Conservation (phyloP, 2,113 vertebrate species). For the Diphyllodes magnificus region DNA sequence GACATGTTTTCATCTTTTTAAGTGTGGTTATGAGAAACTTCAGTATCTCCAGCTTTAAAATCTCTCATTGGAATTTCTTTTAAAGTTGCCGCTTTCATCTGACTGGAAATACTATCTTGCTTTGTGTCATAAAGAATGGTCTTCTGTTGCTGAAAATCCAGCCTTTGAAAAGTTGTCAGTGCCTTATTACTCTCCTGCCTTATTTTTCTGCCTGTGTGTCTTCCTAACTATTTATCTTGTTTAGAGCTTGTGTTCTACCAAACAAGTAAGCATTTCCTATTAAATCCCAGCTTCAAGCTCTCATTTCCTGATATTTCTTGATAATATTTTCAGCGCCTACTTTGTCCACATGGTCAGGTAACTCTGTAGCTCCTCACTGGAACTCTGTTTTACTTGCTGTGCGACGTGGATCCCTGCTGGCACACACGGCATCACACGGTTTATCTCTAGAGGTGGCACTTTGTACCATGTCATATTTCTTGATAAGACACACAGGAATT, state of each 20-base stretch:
- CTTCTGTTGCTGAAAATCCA: background rate
- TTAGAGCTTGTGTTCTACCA: background rate
- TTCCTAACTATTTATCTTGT: background rate
- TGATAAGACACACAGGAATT: background rate
- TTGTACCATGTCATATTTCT: background rate
- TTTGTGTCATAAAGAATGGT: background rate
- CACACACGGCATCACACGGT: fast-evolving
- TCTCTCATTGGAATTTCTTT: background rate
- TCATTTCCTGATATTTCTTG: background rate
- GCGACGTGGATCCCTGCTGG: background rate
- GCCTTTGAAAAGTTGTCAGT: background rate
- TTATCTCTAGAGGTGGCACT: background rate
- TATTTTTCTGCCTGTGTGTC: background rate
- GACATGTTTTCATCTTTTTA: background rate
- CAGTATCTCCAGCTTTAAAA: background rate
- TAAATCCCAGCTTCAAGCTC: background rate
- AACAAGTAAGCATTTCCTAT: background rate
- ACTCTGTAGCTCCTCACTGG: background rate
- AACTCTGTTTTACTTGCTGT: background rate
- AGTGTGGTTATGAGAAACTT: background rate
- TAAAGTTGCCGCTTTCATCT: background rate
- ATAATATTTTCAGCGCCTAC: background rate
- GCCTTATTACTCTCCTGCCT: background rate
- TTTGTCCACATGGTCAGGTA: background rate
- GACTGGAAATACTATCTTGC: background rate